Evolutionary conservation across 2,888 invertebrate species (phyloP).

Genomic region (Bruchidius siliquastri): DNA sequence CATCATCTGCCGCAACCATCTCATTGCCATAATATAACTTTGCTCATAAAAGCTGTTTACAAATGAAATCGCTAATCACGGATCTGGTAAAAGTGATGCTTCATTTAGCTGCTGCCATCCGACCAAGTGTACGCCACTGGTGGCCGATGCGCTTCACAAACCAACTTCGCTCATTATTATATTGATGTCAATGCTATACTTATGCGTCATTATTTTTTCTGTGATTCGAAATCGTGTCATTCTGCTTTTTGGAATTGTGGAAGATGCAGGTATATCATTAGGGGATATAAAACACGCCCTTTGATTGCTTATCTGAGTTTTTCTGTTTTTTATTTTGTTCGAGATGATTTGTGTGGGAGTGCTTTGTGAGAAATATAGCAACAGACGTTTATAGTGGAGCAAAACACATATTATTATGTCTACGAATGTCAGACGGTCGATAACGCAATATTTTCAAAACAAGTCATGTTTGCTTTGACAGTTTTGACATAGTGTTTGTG

Average conservation of each 20-base stretch:
- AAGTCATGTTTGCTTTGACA: neutral
- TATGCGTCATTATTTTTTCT: slow-evolving; percentile 20
- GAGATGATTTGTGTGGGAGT: neutral
- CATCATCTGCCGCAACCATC: too few species aligned
- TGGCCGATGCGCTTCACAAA: neutral
- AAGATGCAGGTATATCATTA: slow-evolving; percentile 19
- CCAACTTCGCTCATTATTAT: slow-evolving; percentile 13
- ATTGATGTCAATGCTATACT: slow-evolving; percentile 19
- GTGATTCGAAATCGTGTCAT: slow-evolving; percentile 18
- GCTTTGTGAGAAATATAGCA: neutral
- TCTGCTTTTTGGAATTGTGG: slow-evolving; percentile 23
- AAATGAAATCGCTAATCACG: too few species aligned
- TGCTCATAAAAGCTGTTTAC: too few species aligned
- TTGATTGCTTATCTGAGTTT: neutral
- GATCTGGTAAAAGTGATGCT: too few species aligned
- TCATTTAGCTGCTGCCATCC: too few species aligned
- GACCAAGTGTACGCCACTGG: neutral
- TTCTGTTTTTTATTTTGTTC: neutral
- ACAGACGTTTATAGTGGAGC: neutral
- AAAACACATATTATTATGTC: neutral
- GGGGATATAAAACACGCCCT: slow-evolving; percentile 18
- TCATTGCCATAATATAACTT: too few species aligned
- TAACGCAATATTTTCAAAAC: neutral
- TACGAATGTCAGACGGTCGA: neutral
- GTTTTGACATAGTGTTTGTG: neutral